Evolutionary conservation across 2,888 invertebrate species (phyloP).

Genomic region (Caradrina kadenii): DNA sequence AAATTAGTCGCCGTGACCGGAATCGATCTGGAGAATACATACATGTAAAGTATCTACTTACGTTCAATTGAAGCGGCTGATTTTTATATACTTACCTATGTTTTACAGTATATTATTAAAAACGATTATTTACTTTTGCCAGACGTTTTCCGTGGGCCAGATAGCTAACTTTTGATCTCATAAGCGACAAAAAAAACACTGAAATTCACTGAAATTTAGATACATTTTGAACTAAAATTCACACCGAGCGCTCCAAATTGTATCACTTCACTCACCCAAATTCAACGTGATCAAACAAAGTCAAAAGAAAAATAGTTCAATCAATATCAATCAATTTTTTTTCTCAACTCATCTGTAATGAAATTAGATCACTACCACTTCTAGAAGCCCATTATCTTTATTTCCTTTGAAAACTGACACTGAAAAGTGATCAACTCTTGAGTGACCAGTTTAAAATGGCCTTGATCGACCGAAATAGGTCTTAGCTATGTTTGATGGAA

Average conservation of each 20-base stretch:
- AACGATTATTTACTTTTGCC: too few relatives aligned
- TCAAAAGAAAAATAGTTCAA: constrained; percentile 7
- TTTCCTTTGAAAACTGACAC: constrained; percentile 52
- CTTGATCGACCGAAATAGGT: neutral
- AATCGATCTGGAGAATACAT: too few relatives aligned
- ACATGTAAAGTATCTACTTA: too few relatives aligned
- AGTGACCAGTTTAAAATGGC: constrained; percentile 19
- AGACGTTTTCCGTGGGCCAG: too few relatives aligned
- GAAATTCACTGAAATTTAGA: too few relatives aligned
- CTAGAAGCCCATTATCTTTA: constrained; percentile 32
- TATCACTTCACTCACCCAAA: neutral
- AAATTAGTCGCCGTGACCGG: too few relatives aligned
- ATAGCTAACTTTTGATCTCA: too few relatives aligned
- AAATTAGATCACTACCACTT: constrained; percentile 48
- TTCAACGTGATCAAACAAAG: constrained; percentile 8
- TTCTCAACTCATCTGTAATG: constrained; percentile 46
- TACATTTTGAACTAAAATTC: neutral
- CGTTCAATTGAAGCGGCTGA: too few relatives aligned
- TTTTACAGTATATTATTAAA: too few relatives aligned
- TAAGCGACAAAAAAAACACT: too few relatives aligned
- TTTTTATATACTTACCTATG: too few relatives aligned
- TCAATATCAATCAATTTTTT: constrained; percentile 37
- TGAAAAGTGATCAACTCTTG: constrained; percentile 35
- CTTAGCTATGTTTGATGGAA: too few relatives aligned
- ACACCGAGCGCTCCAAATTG: constrained; percentile 2